Evolutionary conservation across 2,888 invertebrate species (phyloP), one percentile per base, ranked within the genome.

Genomic region (Morinoia aosen): DNA sequence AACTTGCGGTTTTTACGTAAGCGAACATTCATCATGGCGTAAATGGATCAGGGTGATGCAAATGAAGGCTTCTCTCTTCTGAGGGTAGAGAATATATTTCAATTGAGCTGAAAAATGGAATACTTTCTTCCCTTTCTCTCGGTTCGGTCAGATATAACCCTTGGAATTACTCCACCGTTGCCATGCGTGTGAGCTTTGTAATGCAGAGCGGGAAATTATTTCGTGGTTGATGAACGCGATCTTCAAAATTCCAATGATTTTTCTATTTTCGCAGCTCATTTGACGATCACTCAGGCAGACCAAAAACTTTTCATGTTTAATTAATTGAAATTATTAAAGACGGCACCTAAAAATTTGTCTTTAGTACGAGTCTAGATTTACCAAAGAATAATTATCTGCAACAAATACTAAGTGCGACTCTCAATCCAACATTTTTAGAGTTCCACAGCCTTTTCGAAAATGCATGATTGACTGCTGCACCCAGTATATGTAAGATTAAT

Each of bases 11-110:
- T 90, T 90, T 90, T 40, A 90, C 14, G 40, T 12, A 39, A 90
- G 12, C 90, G 39, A 90, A 90, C 90, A 90, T 90, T 90, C 40
- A 90, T 90, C 90, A 90, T 48, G 4, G 40, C 11, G 90, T 16
- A 90, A 90, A 90, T 90, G 90, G 90, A 90, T 90, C 39, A 90
- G 40, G 14, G 40, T 90, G 90, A 90, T 90, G n/a, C 90, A 90
- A 90, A 90, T 39, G 90, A 90, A 90, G 90, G 90, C 40, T 0
- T 48, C 90, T 90, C 40, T 0, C 90, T 90, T 90, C 48, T 3
- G 2, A 14, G 90, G 48, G 40, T 48, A 39, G 39, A 39, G 48
- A 90, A 90, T 90, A 39, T 90, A 90, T 40, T 90, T 90, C 40
- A 90, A 90, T 90, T 40, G 10, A 1, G 10, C 39, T 39, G 19